Percentiles rank a stretch among this genome's conserved stretches.
Evolutionary conservation across 2,113 vertebrate genomes (phyloP).

Genomic region (Pollachius pollachius): DNA sequence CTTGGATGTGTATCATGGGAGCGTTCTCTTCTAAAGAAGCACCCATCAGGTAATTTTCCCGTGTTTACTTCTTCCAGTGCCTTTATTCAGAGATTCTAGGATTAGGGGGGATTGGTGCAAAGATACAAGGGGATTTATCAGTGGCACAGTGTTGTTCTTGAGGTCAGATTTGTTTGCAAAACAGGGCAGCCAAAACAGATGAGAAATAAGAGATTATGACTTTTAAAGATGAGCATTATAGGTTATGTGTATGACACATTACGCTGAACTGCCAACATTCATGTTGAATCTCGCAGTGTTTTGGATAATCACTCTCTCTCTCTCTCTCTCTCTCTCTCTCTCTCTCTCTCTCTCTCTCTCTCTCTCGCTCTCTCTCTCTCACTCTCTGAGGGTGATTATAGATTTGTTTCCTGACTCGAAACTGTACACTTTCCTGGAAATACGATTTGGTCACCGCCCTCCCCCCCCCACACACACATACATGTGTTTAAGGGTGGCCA

Average conservation of each 20-base stretch:
- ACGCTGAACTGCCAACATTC: too few species aligned
- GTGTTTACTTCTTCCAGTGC: neutral
- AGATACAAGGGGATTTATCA: neutral
- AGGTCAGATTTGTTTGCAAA: too few species aligned
- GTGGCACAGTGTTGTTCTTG: too few species aligned
- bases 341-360: conserved; percentile 26
- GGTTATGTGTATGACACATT: too few species aligned
- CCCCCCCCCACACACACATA: neutral
- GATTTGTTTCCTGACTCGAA: conserved; percentile 53
- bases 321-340: neutral
- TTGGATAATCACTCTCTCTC: neutral
- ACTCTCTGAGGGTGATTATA: conserved; percentile 58
- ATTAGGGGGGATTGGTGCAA: neutral
- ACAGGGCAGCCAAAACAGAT: too few species aligned
- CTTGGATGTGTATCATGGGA: too few species aligned
- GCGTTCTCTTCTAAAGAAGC: too few species aligned
- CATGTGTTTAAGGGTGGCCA: neutral
- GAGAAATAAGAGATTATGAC: too few species aligned
- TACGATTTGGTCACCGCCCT: conserved; percentile 32
- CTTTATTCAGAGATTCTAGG: neutral
- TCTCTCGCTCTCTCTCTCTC: conserved; percentile 41
- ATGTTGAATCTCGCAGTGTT: too few species aligned
- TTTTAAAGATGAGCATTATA: too few species aligned
- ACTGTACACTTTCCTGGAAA: conserved; percentile 56
- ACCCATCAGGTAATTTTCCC: too few species aligned